Conservation (phyloP, 2,113 vertebrate species). For the Eulemur macaco region DNA sequence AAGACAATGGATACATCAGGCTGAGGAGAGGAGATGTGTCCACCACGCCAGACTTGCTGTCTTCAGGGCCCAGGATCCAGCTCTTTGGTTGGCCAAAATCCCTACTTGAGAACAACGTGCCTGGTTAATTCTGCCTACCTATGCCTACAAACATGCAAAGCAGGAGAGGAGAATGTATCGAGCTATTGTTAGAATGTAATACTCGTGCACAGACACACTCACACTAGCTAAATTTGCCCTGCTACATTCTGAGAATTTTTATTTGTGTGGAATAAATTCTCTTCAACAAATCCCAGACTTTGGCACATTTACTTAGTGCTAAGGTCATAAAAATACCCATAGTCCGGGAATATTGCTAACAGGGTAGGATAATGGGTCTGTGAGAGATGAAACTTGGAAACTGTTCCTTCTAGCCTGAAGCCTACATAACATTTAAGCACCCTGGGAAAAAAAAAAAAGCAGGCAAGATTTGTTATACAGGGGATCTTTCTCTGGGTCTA, state of each 20-base stretch:
- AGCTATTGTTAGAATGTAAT: not conserved
- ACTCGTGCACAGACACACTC: not conserved
- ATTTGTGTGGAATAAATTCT: slow-evolving; percentile 45
- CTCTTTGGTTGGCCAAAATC: not conserved
- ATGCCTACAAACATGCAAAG: not conserved
- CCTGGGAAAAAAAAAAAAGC: slow-evolving; percentile 8
- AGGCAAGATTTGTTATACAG: not conserved
- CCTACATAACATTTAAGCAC: not conserved
- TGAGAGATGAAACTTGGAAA: slow-evolving; percentile 24
- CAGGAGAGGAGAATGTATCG: not conserved
- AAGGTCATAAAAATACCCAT: slow-evolving; percentile 39
- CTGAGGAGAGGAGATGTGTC: not conserved
- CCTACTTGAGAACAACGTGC: not conserved
- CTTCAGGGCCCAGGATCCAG: not conserved
- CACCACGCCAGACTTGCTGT: not conserved
- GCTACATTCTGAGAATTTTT: slow-evolving; percentile 27
- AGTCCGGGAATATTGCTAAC: not conserved
- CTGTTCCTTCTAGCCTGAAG: not conserved
- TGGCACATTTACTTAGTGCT: not conserved
- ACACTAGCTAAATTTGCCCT: not conserved
- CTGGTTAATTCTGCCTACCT: slow-evolving; percentile 1
- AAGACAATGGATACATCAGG: not conserved
- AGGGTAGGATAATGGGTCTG: not conserved
- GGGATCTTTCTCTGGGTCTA: not conserved
- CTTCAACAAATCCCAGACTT: slow-evolving; percentile 38